Evolutionary conservation across 2,113 vertebrate species (phyloP), one percentile per base, ranked within the genome.

Genomic region (Rhagologus leucostigma): DNA sequence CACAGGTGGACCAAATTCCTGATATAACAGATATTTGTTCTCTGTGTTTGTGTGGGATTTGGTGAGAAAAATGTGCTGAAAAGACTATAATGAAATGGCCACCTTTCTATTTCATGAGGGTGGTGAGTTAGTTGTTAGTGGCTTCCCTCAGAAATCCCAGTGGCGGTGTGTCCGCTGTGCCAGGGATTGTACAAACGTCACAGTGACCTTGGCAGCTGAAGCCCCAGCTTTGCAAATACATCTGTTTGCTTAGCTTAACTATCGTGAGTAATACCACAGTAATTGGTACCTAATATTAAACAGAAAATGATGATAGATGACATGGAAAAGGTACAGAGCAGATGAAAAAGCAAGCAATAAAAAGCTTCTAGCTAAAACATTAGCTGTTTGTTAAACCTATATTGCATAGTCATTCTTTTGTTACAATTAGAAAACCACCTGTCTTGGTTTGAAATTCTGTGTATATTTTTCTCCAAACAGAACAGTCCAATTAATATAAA

Each of bases 111-210:
- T 50, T 42, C 35, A 6, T 7, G 41, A 23, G 71, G 29, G 5
- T 53, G 46, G 16, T 29, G 41, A 65, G 70, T 77, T 64, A 32
- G 16, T 29, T 84, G 29, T 44, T 71, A 2, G 22, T 55, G 70
- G 50, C 52, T 82, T 47, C 41, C 46, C 82, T 59, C 5, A 7
- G 41, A 69, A 69, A 8, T 60, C 32, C 20, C 0, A 1, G 46
- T 69, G 71, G 33, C 35, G 49, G n/a, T 0, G 0, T 22, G 53
- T 57, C 37, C 2, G 2, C 26, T 49, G 22, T 42, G 37, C 49
- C 81, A 32, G 26, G 46, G 37, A 9, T 57, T 39, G 35, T 35
- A 17, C 44, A 50, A 23, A 52, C 0, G 0, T 37, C 65, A 11
- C 16, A 0, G 22, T 46, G 63, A 60, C 22, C 23, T 88, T 59